Evolutionary conservation across 2,797 vertebrate species (phyloP).

Genomic region (Avahi laniger): DNA sequence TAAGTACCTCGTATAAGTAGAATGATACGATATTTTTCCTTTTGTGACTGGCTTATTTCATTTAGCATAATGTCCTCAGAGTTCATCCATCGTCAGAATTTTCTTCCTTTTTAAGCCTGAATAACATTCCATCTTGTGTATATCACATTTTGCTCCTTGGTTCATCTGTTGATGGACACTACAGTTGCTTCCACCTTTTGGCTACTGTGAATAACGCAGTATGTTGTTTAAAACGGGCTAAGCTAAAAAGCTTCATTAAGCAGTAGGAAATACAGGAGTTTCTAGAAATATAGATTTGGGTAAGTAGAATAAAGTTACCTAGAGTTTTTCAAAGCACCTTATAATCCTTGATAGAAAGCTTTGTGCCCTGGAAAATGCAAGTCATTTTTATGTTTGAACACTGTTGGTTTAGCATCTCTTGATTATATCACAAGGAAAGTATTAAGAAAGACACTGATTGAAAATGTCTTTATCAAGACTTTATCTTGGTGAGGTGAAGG

Average conservation of each 20-base stretch:
- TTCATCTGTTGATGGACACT: not conserved
- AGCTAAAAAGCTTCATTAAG: not conserved
- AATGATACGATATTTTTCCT: not conserved
- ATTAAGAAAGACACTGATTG: not conserved
- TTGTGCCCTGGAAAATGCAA: not conserved
- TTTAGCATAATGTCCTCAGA: not conserved
- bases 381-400: not conserved
- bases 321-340: slow-evolving; percentile 1
- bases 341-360: not conserved
- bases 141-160: not conserved
- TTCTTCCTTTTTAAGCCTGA: not conserved
- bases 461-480: not conserved
- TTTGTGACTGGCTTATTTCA: not conserved
- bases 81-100: not conserved
- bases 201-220: not conserved
- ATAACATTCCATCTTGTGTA: not conserved
- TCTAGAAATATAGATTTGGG: not conserved
- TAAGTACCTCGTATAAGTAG: no score
- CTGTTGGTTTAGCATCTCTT: not conserved
- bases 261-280: not conserved
- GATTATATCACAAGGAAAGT: not conserved
- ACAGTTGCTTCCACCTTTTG: not conserved
- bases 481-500: not conserved
- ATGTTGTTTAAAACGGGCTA: not conserved
- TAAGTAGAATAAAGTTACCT: not conserved